Conservation (phyloP, 2,888 invertebrate genomes). For the Hyppa rectilinea region DNA sequence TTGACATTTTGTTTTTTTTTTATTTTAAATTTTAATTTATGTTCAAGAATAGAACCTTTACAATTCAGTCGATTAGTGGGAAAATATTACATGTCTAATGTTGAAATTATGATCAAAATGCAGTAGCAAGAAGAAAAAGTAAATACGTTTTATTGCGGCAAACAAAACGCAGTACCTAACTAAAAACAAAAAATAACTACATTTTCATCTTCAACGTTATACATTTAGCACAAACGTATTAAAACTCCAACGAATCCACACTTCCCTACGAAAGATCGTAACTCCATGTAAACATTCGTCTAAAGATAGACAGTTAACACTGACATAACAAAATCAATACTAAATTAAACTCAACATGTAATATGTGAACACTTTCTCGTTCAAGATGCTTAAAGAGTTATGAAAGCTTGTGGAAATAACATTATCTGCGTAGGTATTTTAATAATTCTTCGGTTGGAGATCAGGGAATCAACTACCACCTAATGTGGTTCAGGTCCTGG, state of each 20-base stretch:
- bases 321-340: slow-evolving; percentile 29
- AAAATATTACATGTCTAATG: background rate
- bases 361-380: slow-evolving; percentile 33
- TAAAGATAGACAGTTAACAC: slow-evolving; percentile 27
- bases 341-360: background rate
- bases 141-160: too few relatives aligned
- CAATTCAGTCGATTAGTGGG: background rate
- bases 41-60: background rate
- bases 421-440: too few relatives aligned
- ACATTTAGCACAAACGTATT: background rate
- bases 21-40: background rate
- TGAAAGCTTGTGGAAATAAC: slow-evolving; percentile 33
- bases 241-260: slow-evolving; percentile 11
- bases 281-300: slow-evolving; percentile 30
- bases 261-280: slow-evolving; percentile 11
- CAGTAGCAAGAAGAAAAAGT: background rate
- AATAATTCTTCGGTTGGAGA: background rate
- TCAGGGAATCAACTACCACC: background rate
- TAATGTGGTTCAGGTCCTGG: background rate
- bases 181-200: background rate
- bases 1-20: too few relatives aligned
- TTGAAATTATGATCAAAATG: too few relatives aligned
- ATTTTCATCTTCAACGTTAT: too few relatives aligned
- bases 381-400: background rate
- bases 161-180: too few relatives aligned